Evolutionary conservation across 1,140 invertebrate species (phyloP).

Genomic region (Drosophila micromelanica): DNA sequence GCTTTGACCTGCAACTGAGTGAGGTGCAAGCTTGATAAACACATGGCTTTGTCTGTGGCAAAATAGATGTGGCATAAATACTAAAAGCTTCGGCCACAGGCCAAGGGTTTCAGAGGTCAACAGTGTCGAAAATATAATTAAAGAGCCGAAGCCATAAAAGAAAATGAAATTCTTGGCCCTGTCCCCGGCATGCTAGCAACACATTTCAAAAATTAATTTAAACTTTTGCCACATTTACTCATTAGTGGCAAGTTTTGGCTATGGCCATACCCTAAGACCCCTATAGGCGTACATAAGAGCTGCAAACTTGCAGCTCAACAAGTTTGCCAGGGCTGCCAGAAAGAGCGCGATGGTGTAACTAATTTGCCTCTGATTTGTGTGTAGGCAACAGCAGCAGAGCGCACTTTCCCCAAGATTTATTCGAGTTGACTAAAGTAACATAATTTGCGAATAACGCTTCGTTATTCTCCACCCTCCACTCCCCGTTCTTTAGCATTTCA

Average conservation of each 20-base stretch:
- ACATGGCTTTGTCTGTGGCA: constrained; percentile 10
- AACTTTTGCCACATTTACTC: constrained; percentile 81
- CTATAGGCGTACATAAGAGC: constrained; percentile 15
- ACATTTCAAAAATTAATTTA: constrained; percentile 78
- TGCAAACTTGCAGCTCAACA: constrained; percentile 69
- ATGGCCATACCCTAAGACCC: constrained; percentile 33
- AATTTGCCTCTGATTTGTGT: constrained; percentile 77
- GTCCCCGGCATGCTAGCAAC: constrained; percentile 26
- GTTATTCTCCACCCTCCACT: constrained; percentile 20
- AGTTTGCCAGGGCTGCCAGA: constrained; percentile 44
- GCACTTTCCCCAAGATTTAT: constrained; percentile 66
- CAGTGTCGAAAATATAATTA: constrained; percentile 66
- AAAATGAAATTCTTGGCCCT: constrained; percentile 62
- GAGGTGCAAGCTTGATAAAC: constrained; percentile 22
- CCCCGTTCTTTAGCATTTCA: constrained; percentile 24
- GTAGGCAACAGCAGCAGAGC: constrained; percentile 16
- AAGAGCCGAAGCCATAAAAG: constrained; percentile 28
- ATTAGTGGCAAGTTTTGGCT: constrained; percentile 69
- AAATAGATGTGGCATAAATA: constrained; percentile 8
- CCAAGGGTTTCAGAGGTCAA: constrained; percentile 20
- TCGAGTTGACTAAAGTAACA: constrained; percentile 74
- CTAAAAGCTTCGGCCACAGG: no score
- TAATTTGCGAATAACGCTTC: constrained; percentile 68
- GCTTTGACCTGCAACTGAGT: constrained; percentile 21
- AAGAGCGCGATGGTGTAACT: constrained; percentile 44